phyloP scores from a whole-genome alignment of 2,888 invertebrate species.

The Epsilonema sp. region DNA sequence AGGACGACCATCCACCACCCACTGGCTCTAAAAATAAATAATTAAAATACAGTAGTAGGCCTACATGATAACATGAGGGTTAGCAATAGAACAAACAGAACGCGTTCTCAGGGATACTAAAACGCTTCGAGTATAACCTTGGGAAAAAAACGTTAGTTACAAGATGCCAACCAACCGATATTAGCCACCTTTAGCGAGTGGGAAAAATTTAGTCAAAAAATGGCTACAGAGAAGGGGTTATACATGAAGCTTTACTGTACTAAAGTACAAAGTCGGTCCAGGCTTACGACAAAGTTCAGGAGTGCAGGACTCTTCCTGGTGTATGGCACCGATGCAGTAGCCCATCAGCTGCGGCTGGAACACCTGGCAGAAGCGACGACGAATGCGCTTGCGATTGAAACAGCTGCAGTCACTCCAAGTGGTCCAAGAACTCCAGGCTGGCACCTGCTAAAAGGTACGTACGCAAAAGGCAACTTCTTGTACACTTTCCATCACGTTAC shows the following conservation, averaged over 20 bases:
- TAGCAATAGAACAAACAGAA: too few species aligned
- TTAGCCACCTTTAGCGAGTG: too few species aligned
- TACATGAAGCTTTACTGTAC: too few species aligned
- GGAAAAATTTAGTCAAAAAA: too few species aligned
- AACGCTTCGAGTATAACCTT: neutral
- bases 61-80: too few species aligned
- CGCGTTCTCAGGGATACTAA: too few species aligned
- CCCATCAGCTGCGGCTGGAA: constrained; percentile 21
- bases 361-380: constrained; percentile 23
- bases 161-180: too few species aligned
- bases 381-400: constrained; percentile 20
- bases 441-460: too few species aligned
- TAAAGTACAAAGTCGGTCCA: constrained; percentile 6
- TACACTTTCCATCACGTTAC: too few species aligned
- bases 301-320: constrained; percentile 18
- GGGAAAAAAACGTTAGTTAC: neutral
- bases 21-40: constrained; percentile 7
- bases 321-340: constrained; percentile 20
- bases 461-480: too few species aligned
- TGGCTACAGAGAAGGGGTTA: too few species aligned
- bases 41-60: neutral
- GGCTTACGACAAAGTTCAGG: constrained; percentile 11
- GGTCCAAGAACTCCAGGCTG: constrained; percentile 21
- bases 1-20: constrained; percentile 20
- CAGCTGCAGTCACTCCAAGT: constrained; percentile 23